These are phyloP conservation scores for Tribolium castaneum DNA, from an alignment of 1,140 invertebrate genomes.

Conservation along the genomic window DNA sequence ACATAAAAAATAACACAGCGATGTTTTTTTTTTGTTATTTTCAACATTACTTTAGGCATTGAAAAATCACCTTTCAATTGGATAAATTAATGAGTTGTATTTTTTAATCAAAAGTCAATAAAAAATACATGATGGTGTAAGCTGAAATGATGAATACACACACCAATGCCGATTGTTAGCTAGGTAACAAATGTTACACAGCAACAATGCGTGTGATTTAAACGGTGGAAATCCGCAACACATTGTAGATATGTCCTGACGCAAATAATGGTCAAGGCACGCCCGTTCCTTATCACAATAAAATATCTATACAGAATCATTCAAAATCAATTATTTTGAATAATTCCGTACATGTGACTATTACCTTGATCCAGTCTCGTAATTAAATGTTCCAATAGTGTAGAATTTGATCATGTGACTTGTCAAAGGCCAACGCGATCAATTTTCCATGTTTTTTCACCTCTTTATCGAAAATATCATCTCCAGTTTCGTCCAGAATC, in stretches of 20 bases:
- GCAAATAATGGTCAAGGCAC: conserved; percentile 20
- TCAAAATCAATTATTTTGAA: no score
- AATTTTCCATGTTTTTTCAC: conserved; percentile 72
- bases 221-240: background rate
- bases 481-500: conserved; percentile 55
- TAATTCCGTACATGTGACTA: background rate
- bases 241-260: conserved; percentile 1
- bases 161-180: background rate
- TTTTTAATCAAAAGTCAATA: background rate
- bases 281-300: conserved; percentile 17
- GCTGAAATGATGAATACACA: no score
- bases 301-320: background rate
- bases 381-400: conserved; percentile 67
- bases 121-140: no score
- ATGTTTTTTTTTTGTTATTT: conserved; percentile 18
- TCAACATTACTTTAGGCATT: conserved; percentile 32
- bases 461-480: conserved; percentile 73
- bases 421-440: conserved; percentile 73
- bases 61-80: conserved; percentile 40
- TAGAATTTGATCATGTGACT: conserved; percentile 68
- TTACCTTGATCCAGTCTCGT: background rate
- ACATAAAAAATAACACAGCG: conserved; percentile 45
- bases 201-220: no score
- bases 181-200: background rate
- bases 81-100: conserved; percentile 12